These are phyloP conservation scores for Aricia artaxerxes DNA, from an alignment of 2,888 invertebrate species.

Conservation along the genomic window DNA sequence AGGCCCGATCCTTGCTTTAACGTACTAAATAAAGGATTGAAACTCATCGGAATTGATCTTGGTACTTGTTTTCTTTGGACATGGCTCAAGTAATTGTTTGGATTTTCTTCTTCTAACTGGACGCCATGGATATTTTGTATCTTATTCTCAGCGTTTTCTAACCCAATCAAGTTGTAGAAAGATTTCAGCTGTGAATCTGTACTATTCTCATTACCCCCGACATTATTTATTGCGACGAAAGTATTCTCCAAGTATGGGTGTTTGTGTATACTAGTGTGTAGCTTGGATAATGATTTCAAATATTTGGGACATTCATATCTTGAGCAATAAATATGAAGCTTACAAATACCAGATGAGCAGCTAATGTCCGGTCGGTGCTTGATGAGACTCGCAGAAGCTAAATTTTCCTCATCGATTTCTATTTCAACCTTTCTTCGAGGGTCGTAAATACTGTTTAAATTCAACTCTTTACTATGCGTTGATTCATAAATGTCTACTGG, in stretches of 20 bases:
- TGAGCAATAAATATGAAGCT: constrained; percentile 8
- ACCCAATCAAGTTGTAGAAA: background rate
- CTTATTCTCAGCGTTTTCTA: background rate
- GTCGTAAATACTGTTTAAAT: background rate
- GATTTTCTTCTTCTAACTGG: background rate
- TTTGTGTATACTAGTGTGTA: background rate
- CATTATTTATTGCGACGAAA: background rate
- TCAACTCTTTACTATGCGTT: background rate
- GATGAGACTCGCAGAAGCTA: background rate
- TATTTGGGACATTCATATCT: constrained; percentile 12
- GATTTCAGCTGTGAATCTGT: background rate
- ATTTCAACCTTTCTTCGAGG: background rate
- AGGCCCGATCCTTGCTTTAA: background rate
- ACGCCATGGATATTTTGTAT: background rate
- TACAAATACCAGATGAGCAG: constrained; percentile 8
- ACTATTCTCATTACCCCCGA: background rate
- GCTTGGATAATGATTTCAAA: background rate
- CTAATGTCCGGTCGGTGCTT: background rate
- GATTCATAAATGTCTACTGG: background rate
- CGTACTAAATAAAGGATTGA: background rate
- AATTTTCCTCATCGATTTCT: background rate
- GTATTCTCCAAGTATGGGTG: background rate
- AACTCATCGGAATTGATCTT: background rate
- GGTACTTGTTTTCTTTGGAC: background rate
- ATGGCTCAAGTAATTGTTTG: background rate